Base-by-base conservation (phyloP, 2,888 invertebrate species). In the Idaea straminata region DNA sequence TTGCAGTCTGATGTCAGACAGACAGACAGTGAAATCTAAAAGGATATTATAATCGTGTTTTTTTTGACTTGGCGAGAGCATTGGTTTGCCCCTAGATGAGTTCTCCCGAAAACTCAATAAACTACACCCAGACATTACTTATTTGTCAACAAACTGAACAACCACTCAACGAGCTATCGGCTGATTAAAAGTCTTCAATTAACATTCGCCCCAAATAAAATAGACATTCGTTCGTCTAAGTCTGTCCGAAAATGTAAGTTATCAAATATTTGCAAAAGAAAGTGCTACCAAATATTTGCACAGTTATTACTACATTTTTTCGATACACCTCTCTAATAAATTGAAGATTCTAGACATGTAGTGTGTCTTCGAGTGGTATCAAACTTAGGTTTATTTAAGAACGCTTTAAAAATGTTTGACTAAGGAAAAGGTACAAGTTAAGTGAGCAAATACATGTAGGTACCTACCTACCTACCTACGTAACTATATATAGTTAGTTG, bases 281-380 rank as follows among this genome's bases (percentile, higher is more conserved):
- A 72, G 71, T 72, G 70, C 66, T 69, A 5, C 16, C 66, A 72
- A 73, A 73, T 67, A 69, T 73, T 73, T 69, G 59, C 64, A 58
- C 35, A 62, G 59, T 63, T 66, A 62, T 72, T 70, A 65, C 65
- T 63, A 63, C 64, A 69, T 59, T 59, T 59, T 58, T 59, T 59
- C 34, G 59, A 69, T 65, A 65, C 69, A 66, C 63, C 63, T 15
- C 63, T 66, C 62, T 66, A 66, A 66, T 69, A 69, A 69, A 69
- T 69, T 69, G 65, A 65, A 65, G 62, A 25, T 59, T 47, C 47
- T 47, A 47, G 25, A 59, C 25, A 34, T 59, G 13, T 34, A 25
- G 15, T 59, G 59, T n/a, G 34, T 59, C 34, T 25, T 59, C 5
- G 58, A 58, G 58, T 59, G 16, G 16, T 59, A 59, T 47, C 13